These are phyloP conservation scores for Macheiramphus alcinus DNA, from an alignment of 2,113 vertebrate genomes.

Conservation along the genomic window DNA sequence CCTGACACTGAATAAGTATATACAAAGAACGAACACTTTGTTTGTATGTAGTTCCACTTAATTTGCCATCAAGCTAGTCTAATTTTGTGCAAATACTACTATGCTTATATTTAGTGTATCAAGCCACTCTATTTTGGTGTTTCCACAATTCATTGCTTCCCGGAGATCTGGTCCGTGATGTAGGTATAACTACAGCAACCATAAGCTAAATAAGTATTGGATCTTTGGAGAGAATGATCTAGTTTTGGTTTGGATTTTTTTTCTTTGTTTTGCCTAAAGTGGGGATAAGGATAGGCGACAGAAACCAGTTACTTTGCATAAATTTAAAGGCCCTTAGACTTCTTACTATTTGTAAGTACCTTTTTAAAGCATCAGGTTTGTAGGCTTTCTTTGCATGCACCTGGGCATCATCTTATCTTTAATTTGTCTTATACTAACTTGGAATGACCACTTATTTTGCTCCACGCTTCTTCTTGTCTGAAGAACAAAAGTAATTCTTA, in stretches of 20 bases:
- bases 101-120: neutral
- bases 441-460: neutral
- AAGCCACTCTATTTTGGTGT: neutral
- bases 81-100: neutral
- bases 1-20: no score
- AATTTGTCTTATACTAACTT: neutral
- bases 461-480: neutral
- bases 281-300: neutral
- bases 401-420: neutral
- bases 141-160: neutral
- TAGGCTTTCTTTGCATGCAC: neutral
- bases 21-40: accelerated
- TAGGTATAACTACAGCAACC: neutral
- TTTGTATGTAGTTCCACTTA: neutral
- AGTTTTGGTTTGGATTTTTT: neutral
- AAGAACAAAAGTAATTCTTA: neutral
- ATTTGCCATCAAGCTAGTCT: neutral
- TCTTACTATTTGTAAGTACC: no score
- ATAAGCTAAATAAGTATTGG: neutral
- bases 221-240: neutral
- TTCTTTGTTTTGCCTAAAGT: neutral
- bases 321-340: neutral
- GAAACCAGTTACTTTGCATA: neutral
- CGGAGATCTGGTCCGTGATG: accelerated
- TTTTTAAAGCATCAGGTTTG: no score